phyloP scores from a whole-genome alignment of 1,140 invertebrate genomes.

The Drosophila melanogaster region DNA sequence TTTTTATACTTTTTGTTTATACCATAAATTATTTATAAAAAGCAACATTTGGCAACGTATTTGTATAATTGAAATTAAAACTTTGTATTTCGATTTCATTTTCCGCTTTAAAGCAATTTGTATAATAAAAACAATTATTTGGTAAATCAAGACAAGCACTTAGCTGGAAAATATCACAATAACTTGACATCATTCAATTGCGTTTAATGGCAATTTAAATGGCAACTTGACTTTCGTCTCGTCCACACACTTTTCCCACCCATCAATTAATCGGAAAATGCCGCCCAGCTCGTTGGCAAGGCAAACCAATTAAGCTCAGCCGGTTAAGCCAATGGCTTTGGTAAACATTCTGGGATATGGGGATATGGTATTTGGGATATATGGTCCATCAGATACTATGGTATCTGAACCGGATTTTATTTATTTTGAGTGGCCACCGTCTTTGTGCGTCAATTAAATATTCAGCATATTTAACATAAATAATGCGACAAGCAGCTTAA shows the following conservation, averaged over 20 bases:
- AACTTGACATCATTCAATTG: not conserved
- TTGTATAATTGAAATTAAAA: too few relatives aligned
- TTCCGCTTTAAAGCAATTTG: too few relatives aligned
- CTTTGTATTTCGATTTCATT: too few relatives aligned
- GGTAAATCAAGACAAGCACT: not conserved
- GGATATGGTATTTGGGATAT: not conserved
- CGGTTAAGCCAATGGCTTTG: conserved; percentile 31
- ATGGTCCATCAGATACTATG: not conserved
- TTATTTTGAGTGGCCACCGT: not conserved
- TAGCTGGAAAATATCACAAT: conserved; percentile 3
- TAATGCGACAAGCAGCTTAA: conserved; percentile 58
- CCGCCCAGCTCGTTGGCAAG: not conserved
- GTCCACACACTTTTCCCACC: not conserved
- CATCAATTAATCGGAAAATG: conserved; percentile 27
- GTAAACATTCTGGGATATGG: conserved; percentile 2
- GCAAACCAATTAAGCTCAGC: conserved; percentile 36
- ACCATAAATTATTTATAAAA: too few relatives aligned
- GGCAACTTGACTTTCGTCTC: not conserved
- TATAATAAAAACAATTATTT: too few relatives aligned
- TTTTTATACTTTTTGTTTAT: too few relatives aligned
- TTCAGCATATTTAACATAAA: conserved; percentile 66
- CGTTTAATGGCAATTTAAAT: conserved; percentile 1
- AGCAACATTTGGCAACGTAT: too few relatives aligned
- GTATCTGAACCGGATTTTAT: not conserved
- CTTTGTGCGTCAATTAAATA: conserved; percentile 17